A percentile compares a stretch with the other conserved stretches of the same genome.
Conservation (phyloP, 2,888 invertebrate species). For the Drosophila monieri region DNA sequence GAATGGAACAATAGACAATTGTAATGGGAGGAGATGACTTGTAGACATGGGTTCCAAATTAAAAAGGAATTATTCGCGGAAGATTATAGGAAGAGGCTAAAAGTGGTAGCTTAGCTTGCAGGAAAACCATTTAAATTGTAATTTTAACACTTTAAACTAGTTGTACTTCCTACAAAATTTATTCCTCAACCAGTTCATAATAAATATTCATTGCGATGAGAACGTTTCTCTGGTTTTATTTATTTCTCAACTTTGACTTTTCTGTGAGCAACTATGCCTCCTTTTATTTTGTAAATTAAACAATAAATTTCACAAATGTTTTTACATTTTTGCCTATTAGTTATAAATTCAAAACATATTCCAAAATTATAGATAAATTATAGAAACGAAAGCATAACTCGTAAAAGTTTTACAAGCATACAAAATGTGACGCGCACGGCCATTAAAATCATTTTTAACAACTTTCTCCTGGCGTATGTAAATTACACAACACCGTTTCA, state of each 20-base stretch:
- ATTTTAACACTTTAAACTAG: background rate
- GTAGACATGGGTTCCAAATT: constrained; percentile 11
- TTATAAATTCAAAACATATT: constrained; percentile 19
- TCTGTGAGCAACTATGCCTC: constrained; percentile 12
- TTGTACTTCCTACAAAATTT: background rate
- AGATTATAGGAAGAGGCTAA: background rate
- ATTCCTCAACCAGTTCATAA: too few species aligned
- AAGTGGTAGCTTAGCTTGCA: too few species aligned
- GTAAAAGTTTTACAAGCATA: constrained; percentile 44
- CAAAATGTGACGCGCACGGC: constrained; percentile 33
- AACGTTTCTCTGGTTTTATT: constrained; percentile 4
- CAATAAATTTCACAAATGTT: background rate
- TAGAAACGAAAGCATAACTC: constrained; percentile 33
- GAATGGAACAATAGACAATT: constrained; percentile 1
- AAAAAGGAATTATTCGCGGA: constrained; percentile 5
- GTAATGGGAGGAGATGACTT: constrained; percentile 15
- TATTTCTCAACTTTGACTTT: constrained; percentile 25
- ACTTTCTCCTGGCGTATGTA: constrained; percentile 39
- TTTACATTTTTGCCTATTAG: background rate
- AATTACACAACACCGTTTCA: constrained; percentile 59
- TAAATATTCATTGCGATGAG: constrained; percentile 5
- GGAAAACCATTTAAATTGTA: background rate
- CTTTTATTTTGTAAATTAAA: background rate
- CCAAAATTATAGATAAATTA: constrained; percentile 39
- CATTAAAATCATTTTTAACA: constrained; percentile 53